Evolutionary conservation across 2,797 vertebrate species (phyloP).

Genomic region (Sebastolobus alascanus): DNA sequence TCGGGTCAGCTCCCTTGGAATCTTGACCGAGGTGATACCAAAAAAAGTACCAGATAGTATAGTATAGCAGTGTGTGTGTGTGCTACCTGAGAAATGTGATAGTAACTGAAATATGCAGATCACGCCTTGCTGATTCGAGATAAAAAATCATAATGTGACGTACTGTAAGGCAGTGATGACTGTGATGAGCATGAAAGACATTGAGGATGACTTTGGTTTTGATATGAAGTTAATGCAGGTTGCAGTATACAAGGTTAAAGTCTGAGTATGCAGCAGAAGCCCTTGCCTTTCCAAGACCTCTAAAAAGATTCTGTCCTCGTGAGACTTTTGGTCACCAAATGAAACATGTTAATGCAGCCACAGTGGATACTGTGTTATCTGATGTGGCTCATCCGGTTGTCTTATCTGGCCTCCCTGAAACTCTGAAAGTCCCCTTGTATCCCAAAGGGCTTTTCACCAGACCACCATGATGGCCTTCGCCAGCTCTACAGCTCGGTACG

Average conservation of each 20-base stretch:
- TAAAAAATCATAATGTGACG: background rate
- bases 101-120: background rate
- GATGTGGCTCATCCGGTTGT: constrained; percentile 57
- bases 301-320: background rate
- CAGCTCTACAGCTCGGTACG: background rate
- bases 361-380: constrained; percentile 46
- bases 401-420: constrained; percentile 58
- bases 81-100: background rate
- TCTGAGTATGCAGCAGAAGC: background rate
- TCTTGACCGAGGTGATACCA: background rate
- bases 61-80: background rate
- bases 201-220: background rate
- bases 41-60: background rate
- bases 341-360: constrained; percentile 46
- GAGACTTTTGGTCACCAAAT: constrained; percentile 31
- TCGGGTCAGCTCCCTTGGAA: background rate
- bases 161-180: background rate
- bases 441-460: constrained; percentile 48
- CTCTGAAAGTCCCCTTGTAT: constrained; percentile 53
- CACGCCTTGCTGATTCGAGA: constrained; percentile 1
- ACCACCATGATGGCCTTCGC: constrained; percentile 49
- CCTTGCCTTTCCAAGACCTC: constrained; percentile 2
- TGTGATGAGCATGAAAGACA: background rate
- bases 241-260: background rate
- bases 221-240: background rate